Percentiles rank a stretch among this genome's conserved stretches.
Evolutionary conservation across 2,888 invertebrate genomes (phyloP).

Genomic region (Pogonocherus hispidulus): DNA sequence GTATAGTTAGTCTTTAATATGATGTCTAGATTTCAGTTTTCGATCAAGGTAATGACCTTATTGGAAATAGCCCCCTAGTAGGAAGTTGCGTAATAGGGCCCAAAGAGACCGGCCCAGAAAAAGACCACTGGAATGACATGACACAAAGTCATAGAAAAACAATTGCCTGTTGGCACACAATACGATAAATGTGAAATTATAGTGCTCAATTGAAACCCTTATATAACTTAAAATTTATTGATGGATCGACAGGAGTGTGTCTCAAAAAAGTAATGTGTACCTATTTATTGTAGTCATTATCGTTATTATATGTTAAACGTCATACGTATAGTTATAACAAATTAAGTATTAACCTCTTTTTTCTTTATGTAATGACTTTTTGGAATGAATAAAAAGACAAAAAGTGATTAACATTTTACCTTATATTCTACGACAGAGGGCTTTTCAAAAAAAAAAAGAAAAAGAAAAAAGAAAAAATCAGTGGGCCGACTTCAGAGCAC

Average conservation of each 20-base stretch:
- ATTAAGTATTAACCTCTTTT: slow-evolving; percentile 19
- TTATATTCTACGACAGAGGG: too few relatives aligned
- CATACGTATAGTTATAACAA: slow-evolving; percentile 3
- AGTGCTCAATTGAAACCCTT: slow-evolving; percentile 41
- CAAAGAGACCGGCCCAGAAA: slow-evolving; percentile 77
- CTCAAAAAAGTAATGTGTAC: slow-evolving; percentile 18
- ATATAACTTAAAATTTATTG: slow-evolving; percentile 15
- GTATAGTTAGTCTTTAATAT: slow-evolving; percentile 65
- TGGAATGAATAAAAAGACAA: too few relatives aligned
- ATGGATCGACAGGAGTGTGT: slow-evolving; percentile 22
- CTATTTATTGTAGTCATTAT: slow-evolving; percentile 20
- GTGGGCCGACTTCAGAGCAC: too few relatives aligned
- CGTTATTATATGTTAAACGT: slow-evolving; percentile 23
- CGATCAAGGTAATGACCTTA: slow-evolving; percentile 76
- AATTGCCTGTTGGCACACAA: slow-evolving; percentile 88
- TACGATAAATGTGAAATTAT: slow-evolving; percentile 52
- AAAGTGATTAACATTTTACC: neutral
- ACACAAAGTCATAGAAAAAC: slow-evolving; percentile 88
- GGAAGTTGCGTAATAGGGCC: slow-evolving; percentile 84
- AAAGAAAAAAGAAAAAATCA: too few relatives aligned
- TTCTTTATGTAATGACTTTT: neutral
- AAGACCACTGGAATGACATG: slow-evolving; percentile 92
- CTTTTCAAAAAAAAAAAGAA: too few relatives aligned
- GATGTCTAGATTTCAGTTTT: slow-evolving; percentile 71
- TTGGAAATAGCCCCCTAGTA: slow-evolving; percentile 74